A percentile compares a stretch with the other conserved stretches of the same genome.
Evolutionary conservation across 2,113 vertebrate genomes (phyloP).

Genomic region (Pelusios castaneus): DNA sequence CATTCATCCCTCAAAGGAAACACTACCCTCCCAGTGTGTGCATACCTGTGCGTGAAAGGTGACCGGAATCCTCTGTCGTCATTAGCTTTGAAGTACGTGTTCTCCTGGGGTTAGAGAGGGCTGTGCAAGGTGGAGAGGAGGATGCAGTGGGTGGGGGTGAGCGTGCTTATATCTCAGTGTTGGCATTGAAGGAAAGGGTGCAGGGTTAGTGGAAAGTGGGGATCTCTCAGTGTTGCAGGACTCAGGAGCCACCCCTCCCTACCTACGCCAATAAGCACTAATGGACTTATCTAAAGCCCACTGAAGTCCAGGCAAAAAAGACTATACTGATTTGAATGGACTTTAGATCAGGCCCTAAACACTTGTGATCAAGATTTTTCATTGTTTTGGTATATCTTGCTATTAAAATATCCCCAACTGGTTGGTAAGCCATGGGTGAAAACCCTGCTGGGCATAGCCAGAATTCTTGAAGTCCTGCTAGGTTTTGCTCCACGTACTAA

Average conservation of each 20-base stretch:
- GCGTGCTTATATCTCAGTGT: not conserved
- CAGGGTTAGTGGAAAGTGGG: not conserved
- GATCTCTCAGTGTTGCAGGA: not conserved
- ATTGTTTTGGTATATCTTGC: not conserved
- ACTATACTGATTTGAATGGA: not conserved
- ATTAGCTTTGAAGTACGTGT: not conserved
- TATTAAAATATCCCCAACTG: too few relatives aligned
- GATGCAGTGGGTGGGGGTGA: not conserved
- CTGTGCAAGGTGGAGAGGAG: not conserved
- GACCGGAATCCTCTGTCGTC: not conserved
- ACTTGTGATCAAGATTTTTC: not conserved
- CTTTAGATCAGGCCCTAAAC: not conserved
- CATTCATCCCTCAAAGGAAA: not conserved
- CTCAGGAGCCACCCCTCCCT: not conserved
- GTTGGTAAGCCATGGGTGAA: not conserved
- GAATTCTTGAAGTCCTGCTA: not conserved
- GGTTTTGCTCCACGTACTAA: not conserved
- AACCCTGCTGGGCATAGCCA: not conserved
- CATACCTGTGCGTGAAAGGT: not conserved
- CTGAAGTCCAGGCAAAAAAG: not conserved
- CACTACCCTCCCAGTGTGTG: not conserved
- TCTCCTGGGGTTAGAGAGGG: not conserved
- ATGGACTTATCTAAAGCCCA: not conserved
- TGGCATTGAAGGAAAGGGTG: not conserved
- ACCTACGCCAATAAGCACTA: not conserved